These are phyloP conservation scores for Caenorhabditis macrosperma DNA, from an alignment of 2,888 invertebrate species.

Conservation along the genomic window DNA sequence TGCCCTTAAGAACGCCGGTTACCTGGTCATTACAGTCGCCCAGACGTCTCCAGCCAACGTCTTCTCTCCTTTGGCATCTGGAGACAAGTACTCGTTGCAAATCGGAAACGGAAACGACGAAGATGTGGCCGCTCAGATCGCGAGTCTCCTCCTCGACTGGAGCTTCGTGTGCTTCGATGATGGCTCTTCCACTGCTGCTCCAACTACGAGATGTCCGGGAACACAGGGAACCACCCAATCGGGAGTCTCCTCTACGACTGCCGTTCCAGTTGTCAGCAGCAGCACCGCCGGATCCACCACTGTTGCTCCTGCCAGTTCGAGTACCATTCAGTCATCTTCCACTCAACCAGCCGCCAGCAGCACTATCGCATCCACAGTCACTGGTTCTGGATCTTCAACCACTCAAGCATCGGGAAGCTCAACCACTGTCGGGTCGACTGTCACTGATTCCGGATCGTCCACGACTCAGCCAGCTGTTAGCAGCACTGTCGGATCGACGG, in stretches of 20 bases:
- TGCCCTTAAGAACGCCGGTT: constrained; percentile 15
- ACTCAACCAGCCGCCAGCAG: neutral
- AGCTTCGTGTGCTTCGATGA: constrained; percentile 38
- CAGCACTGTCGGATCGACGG: neutral
- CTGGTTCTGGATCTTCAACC: neutral
- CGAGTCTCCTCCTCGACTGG: constrained; percentile 16
- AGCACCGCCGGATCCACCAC: neutral
- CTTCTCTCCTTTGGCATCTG: constrained; percentile 34
- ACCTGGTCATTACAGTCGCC: constrained; percentile 42
- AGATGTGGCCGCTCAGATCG: constrained; percentile 27
- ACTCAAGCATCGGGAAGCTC: neutral
- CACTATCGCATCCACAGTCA: neutral
- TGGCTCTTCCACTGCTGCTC: constrained; percentile 22
- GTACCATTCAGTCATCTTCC: no score
- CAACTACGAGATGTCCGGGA: constrained; percentile 34
- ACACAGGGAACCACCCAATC: constrained; percentile 31
- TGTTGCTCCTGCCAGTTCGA: neutral
- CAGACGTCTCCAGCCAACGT: constrained; percentile 14
- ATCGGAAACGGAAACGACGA: constrained; percentile 23
- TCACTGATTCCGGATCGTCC: neutral
- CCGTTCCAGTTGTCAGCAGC: neutral
- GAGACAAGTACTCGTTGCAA: constrained; percentile 23
- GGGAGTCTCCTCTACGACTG: constrained; percentile 6
- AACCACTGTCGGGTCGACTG: neutral
- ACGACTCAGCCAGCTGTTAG: neutral